These are phyloP conservation scores for Hydrolagus colliei DNA, from an alignment of 2,797 vertebrate genomes.

Conservation along the genomic window DNA sequence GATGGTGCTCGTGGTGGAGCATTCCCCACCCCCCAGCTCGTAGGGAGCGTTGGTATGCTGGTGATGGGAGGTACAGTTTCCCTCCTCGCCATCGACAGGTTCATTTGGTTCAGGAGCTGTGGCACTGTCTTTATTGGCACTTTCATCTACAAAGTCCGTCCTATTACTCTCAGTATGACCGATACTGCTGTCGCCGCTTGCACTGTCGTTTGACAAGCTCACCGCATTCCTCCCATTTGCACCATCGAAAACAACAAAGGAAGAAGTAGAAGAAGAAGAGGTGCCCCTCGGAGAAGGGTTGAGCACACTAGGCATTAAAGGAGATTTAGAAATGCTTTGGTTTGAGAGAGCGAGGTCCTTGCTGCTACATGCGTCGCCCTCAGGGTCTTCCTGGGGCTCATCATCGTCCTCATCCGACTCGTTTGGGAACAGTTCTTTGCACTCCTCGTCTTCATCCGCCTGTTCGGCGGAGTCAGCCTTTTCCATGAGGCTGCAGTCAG, in stretches of 20 bases:
- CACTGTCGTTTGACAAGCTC: conserved; percentile 96
- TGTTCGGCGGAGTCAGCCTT: conserved; percentile 51
- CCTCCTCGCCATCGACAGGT: conserved; percentile 87
- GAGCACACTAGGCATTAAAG: conserved; percentile 98
- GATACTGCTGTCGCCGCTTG: conserved; percentile 64
- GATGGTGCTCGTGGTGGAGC: conserved; percentile 83
- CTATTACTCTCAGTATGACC: conserved; percentile 64
- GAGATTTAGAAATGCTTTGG: conserved; percentile 99
- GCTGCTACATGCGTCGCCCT: conserved; percentile 72
- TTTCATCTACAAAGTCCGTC: conserved; percentile 85
- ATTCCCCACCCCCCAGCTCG: conserved; percentile 82
- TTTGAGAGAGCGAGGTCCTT: conserved; percentile 96
- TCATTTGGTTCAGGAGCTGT: conserved; percentile 99
- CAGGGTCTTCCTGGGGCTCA: conserved; percentile 66
- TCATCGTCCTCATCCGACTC: conserved; percentile 86
- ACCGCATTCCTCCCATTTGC: conserved; percentile 83
- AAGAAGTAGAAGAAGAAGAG: conserved; percentile 84
- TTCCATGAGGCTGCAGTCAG: conserved; percentile 50
- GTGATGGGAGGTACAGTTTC: conserved; percentile 78
- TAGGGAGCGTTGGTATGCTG: conserved; percentile 76
- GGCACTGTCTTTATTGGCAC: conserved; percentile 99
- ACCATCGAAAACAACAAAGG: conserved; percentile 81
- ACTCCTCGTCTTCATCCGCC: conserved; percentile 68
- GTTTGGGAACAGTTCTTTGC: conserved; percentile 73
- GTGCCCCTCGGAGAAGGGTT: conserved; percentile 84